Evolutionary conservation across 1,140 invertebrate genomes (phyloP).

Genomic region (Heterodera schachtii): DNA sequence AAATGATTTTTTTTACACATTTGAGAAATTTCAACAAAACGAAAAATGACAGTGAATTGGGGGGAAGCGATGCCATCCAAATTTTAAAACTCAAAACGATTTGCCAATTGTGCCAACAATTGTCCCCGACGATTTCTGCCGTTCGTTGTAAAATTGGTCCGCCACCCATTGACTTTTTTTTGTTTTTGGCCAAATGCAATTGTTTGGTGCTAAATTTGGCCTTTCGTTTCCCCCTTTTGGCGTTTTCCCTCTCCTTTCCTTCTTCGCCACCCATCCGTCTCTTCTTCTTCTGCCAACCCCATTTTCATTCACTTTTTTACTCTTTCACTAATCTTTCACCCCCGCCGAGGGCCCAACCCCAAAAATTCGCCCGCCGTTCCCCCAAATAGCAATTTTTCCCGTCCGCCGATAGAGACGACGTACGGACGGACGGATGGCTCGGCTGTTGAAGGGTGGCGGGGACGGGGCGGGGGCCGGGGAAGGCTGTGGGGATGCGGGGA

Average conservation of each 20-base stretch:
- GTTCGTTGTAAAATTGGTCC: background rate
- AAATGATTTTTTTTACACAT: no score
- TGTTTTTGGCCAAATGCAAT: background rate
- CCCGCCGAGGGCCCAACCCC: no score
- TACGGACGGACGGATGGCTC: background rate
- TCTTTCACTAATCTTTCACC: background rate
- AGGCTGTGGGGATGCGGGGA: no score
- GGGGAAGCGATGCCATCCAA: background rate
- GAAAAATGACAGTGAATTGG: no score
- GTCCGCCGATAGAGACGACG: background rate
- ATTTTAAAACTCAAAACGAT: background rate
- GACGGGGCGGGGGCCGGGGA: no score
- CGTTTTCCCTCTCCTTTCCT: background rate
- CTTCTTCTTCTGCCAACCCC: no score
- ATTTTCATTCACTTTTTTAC: background rate
- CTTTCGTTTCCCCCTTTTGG: background rate
- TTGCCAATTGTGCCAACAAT: background rate
- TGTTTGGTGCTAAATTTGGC: background rate
- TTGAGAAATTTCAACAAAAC: no score
- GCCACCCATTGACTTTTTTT: background rate
- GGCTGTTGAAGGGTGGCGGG: background rate
- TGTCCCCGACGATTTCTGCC: background rate
- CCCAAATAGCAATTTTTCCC: conserved; percentile 1
- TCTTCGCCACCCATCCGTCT: background rate
- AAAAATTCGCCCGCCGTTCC: background rate